These are phyloP conservation scores for Tiliqua scincoides DNA, from an alignment of 2,113 vertebrate species.

Conservation along the genomic window DNA sequence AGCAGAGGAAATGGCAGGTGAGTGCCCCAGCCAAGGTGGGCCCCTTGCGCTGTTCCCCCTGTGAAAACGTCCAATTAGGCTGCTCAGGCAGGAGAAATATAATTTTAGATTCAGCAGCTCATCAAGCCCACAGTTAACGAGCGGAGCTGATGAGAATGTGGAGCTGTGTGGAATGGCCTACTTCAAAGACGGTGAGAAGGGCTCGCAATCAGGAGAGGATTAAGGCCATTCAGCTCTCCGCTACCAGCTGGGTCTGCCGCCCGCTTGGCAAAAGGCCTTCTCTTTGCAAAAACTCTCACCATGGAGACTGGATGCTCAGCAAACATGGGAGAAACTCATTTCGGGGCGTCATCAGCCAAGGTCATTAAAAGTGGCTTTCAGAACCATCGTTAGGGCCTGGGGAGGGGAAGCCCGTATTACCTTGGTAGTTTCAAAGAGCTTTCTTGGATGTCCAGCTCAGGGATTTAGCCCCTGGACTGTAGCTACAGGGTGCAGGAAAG, in stretches of 20 bases:
- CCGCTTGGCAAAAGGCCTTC: constrained; percentile 5
- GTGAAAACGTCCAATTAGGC: constrained; percentile 69
- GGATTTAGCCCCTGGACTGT: background rate
- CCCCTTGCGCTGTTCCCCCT: constrained; percentile 50
- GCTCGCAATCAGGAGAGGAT: constrained; percentile 67
- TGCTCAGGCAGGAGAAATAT: constrained; percentile 52
- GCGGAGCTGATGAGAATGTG: constrained; percentile 62
- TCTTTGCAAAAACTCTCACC: constrained; percentile 56
- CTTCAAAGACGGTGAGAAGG: constrained; percentile 66
- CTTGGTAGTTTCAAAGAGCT: background rate
- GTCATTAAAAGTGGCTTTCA: constrained; percentile 28
- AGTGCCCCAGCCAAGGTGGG: constrained; percentile 30
- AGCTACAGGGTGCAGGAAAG: background rate
- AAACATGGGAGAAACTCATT: constrained; percentile 37
- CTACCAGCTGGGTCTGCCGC: constrained; percentile 57
- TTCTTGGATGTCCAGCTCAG: no score
- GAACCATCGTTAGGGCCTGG: background rate
- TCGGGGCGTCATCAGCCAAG: background rate
- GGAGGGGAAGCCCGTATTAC: background rate
- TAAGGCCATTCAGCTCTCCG: constrained; percentile 56
- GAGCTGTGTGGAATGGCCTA: constrained; percentile 61
- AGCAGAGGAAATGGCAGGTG: background rate
- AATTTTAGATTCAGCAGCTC: constrained; percentile 73
- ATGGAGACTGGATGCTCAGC: background rate
- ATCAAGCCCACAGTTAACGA: constrained; percentile 70